These are phyloP conservation scores for Lycia hirtaria DNA, from an alignment of 2,888 invertebrate genomes.

Conservation along the genomic window DNA sequence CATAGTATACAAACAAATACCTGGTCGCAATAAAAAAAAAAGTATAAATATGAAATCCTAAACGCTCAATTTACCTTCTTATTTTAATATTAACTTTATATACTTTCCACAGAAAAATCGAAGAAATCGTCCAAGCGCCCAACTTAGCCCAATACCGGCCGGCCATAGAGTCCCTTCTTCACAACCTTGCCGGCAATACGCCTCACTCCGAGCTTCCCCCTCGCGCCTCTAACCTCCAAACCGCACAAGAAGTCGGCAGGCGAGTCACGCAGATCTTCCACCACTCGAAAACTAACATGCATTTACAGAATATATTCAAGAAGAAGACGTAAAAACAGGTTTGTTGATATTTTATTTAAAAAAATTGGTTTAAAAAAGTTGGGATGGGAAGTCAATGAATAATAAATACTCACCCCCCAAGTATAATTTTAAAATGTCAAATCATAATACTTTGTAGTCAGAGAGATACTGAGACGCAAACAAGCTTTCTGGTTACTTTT, in stretches of 20 bases:
- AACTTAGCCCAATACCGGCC: slow-evolving; percentile 68
- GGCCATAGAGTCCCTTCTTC: slow-evolving; percentile 72
- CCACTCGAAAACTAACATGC: slow-evolving; percentile 77
- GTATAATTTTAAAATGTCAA: no score
- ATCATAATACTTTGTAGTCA: no score
- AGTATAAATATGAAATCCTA: no score
- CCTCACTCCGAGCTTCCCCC: slow-evolving; percentile 50
- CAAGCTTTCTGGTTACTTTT: no score
- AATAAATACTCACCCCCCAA: no score
- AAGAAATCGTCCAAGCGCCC: slow-evolving; percentile 71
- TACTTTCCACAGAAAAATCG: slow-evolving; percentile 64
- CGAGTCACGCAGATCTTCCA: slow-evolving; percentile 81
- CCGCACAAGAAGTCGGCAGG: slow-evolving; percentile 77
- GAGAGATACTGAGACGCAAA: no score
- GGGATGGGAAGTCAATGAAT: no score
- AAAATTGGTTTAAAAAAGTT: no score
- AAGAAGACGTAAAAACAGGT: slow-evolving; percentile 70
- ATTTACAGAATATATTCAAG: slow-evolving; percentile 79
- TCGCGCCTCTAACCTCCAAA: slow-evolving; percentile 58
- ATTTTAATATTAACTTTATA: no score
- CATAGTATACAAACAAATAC: no score
- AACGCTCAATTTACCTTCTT: no score
- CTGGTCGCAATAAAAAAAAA: no score
- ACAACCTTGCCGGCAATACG: slow-evolving; percentile 54
- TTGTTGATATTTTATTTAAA: not conserved